A percentile compares a stretch with the other conserved stretches of the same genome.
Conservation (phyloP, 2,888 invertebrate species). For the Heliconius charithonia region DNA sequence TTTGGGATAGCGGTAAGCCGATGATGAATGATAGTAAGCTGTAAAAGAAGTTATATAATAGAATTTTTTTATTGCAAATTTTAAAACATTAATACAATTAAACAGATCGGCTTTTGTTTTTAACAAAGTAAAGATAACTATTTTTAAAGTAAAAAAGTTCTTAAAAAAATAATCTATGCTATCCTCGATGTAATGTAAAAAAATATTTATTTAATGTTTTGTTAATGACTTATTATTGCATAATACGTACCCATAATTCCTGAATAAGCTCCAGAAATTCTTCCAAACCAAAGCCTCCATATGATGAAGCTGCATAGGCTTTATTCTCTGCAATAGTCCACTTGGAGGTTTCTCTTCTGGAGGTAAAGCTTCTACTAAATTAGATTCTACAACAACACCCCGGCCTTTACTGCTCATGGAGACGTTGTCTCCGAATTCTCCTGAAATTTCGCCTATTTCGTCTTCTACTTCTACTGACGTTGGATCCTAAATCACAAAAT, state of each 20-base stretch:
- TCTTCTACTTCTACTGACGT: constrained; percentile 86
- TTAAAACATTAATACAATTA: too few relatives aligned
- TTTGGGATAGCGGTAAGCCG: constrained; percentile 93
- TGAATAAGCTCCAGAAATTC: constrained; percentile 93
- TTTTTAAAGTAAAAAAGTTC: too few relatives aligned
- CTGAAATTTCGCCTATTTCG: constrained; percentile 90
- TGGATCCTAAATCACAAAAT: constrained; percentile 75
- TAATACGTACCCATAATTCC: constrained; percentile 87
- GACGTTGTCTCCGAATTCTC: constrained; percentile 93
- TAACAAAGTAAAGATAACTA: too few relatives aligned
- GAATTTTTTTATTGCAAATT: not conserved
- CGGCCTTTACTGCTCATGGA: constrained; percentile 89
- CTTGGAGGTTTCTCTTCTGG: constrained; percentile 86
- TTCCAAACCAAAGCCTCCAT: constrained; percentile 94
- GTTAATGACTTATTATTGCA: not conserved
- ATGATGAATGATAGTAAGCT: constrained; percentile 93
- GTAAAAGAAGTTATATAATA: constrained; percentile 41
- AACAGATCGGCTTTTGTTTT: too few relatives aligned
- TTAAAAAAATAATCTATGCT: too few relatives aligned
- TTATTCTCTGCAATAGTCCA: constrained; percentile 83
- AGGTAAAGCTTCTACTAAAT: constrained; percentile 85
- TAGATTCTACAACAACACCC: constrained; percentile 84
- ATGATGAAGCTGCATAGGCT: constrained; percentile 87
- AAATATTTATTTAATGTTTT: too few relatives aligned
- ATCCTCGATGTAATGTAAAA: too few relatives aligned